Base-by-base conservation (phyloP, 1,140 invertebrate genomes). In the Drosophila suzukii region DNA sequence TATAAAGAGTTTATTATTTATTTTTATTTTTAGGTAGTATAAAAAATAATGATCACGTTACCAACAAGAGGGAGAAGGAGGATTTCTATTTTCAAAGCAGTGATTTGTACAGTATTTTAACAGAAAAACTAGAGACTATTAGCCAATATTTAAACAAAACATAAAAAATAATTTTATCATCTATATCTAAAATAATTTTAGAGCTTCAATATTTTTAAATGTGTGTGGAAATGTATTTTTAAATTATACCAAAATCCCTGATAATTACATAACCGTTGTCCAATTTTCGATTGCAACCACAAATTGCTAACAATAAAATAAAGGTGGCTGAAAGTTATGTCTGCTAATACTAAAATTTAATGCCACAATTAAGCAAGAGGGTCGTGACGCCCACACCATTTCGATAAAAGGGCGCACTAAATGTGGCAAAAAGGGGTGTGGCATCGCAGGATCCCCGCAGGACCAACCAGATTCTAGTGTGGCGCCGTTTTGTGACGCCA, bases 401-500 rank as follows among this genome's bases (percentile, higher is more conserved):
- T 17, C 39, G 32, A 41, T 68, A 56, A 24, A 51, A 17, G 43
- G 11, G 20, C 50, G 50, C 41, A 15, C 38, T 8, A 4, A 4
- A 41, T 30, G 51, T 71, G 68, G 38, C 67, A 44, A 58, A 71
- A 71, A 30, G 11, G 44, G 67, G 66, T 61, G 34, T 49, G 44
- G 39, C 44, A 6, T 34, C 32, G 32, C 32, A 34, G 32, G 32
- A 43, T 15, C 20, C n/a, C 15, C 11, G 39, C 32, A 27, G 60
- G 10, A 63, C 10, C 20, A n/a, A 17, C 43, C 20, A 11, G 50
- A 46, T 15, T 24, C 8, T 20, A 13, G 55, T 36, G 53, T 73
- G 82, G 83, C 82, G 82, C 82, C 59, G 54, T 72, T 81, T 75
- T 50, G 61, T 66, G 82, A 82, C 83, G 83, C 82, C 83, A 82